Evolutionary conservation across 2,888 invertebrate genomes (phyloP), one percentile per base, ranked within the genome.

Genomic region (Scelioninae gen. 1): DNA sequence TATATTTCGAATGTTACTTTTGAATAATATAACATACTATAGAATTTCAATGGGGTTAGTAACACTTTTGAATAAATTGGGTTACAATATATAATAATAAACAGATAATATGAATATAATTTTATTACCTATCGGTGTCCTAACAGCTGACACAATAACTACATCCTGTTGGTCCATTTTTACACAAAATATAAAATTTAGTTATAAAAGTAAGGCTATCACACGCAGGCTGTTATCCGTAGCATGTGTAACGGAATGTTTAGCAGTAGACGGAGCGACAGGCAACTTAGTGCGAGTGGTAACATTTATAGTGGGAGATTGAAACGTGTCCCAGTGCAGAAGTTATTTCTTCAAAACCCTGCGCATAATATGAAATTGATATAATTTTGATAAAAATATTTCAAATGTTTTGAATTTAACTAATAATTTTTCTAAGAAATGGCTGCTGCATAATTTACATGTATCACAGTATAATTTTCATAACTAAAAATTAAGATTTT

Each of bases 61-160:
- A 76, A 68, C 71, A 77, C 74, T 77, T 71, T 31, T 32, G 10
- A 29, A 7, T 6, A 56, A 74, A 80, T 29, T 82, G 71, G 77
- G 76, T 58, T 81, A 69, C 38, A 43, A 58, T 32, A 0, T 32
- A 38, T 47, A 32, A 10, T 1, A 9, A n/a, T 2, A 16, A 11
- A 3, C 31, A 58, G 40, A 1, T 55, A 29, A 5, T 51, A 29
- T 43, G 55, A 62, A 65, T 38, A 31, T 38, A 32, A 66, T 66
- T 68, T 82, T 91, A 90, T 92, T 93, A 96, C 97, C 97, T 88
- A 98, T 96, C 1, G 97, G 96, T n/a, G 97, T 97, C 86, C 98
- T 94, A 15, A 95, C 96, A 13, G 96, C 97, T 29, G 96, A 95
- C 8, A 96, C 94, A 87, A 98, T 97, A 63, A 95, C 95, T 53